These are phyloP conservation scores for Pelecanus crispus DNA, from an alignment of 2,113 vertebrate species.

Conservation along the genomic window DNA sequence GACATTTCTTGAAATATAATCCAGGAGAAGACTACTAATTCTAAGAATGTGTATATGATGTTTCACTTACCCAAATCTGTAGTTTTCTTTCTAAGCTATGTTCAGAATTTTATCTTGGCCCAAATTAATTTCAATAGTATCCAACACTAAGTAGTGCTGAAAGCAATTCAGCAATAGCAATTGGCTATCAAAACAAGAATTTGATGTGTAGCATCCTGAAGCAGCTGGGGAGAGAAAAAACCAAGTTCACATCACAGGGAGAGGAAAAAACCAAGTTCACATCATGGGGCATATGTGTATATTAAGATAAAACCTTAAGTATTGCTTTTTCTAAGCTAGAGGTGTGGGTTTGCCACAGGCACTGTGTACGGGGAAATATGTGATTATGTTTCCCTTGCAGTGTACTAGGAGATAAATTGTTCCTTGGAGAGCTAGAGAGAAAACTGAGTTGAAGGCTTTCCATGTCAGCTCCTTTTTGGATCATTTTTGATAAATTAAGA, in stretches of 20 bases:
- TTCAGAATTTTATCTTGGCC: not conserved
- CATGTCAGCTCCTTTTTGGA: constrained; percentile 13
- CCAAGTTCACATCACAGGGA: not conserved
- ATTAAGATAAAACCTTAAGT: not conserved
- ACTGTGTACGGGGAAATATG: not conserved
- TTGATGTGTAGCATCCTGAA: not conserved
- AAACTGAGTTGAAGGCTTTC: not conserved
- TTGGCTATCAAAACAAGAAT: not conserved
- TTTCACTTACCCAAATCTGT: not conserved
- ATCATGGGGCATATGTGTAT: not conserved
- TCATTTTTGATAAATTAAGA: not conserved
- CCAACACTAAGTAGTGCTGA: not conserved
- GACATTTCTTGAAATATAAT: not conserved
- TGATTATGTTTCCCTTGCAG: not conserved
- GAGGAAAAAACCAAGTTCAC: not conserved
- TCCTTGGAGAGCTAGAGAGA: not conserved
- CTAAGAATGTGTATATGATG: not conserved
- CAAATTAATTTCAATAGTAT: not conserved
- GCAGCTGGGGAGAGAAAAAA: not conserved
- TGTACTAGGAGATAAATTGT: not conserved
- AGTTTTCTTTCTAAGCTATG: not conserved
- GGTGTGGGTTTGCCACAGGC: not conserved
- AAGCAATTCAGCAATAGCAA: not conserved
- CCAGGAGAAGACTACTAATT: not conserved
- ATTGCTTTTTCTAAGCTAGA: not conserved